These are phyloP conservation scores for Paramuricea clavata DNA, from an alignment of 92 coral and sea anemone species.

Conservation along the genomic window DNA sequence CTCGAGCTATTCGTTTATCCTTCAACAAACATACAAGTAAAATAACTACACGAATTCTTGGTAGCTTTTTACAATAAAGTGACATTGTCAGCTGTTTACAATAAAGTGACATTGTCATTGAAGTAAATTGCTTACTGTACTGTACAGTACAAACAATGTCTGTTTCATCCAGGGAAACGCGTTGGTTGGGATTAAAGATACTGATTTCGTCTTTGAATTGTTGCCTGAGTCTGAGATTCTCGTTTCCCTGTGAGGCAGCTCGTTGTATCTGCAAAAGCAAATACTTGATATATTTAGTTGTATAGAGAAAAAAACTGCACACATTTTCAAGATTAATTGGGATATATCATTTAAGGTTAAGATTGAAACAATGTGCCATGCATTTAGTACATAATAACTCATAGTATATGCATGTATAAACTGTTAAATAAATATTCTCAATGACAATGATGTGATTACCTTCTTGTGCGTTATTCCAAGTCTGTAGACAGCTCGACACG, in stretches of 20 bases:
- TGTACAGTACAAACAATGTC: constrained; percentile 70
- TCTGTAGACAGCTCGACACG: too few species aligned
- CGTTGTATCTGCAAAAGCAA: constrained; percentile 23
- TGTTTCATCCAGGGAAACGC: constrained; percentile 75
- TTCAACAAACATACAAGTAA: not conserved
- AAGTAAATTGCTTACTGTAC: not conserved
- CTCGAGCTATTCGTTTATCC: constrained; percentile 51
- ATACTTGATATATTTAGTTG: too few species aligned
- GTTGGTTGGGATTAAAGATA: constrained; percentile 32
- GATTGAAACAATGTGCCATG: too few species aligned
- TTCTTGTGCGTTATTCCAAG: too few species aligned
- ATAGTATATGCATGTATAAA: too few species aligned
- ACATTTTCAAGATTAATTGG: too few species aligned
- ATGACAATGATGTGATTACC: too few species aligned
- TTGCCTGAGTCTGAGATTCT: constrained; percentile 47
- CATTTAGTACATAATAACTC: too few species aligned
- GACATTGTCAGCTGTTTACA: too few species aligned
- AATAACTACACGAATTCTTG: not conserved
- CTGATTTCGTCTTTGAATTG: not conserved
- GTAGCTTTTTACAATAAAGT: not conserved
- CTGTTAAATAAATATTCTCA: too few species aligned
- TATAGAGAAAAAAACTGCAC: too few species aligned
- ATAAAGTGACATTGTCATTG: not conserved
- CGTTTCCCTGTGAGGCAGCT: constrained; percentile 55
- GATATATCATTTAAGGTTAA: too few species aligned